phyloP scores from a whole-genome alignment of 2,113 vertebrate genomes.

The Scopus umbretta region DNA sequence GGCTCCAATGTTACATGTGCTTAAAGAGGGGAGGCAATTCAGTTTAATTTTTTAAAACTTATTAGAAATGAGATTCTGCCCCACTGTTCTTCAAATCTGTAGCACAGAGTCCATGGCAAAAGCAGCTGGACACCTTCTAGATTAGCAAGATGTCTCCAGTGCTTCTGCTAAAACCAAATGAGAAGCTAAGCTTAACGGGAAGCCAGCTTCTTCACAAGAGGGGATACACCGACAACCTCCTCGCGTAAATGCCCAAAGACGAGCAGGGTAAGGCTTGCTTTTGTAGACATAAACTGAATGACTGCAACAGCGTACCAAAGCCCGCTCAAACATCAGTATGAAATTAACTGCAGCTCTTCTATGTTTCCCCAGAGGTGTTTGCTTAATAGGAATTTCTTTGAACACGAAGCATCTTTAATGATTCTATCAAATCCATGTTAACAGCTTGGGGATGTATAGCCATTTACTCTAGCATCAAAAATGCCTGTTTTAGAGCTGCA shows the following conservation, averaged over 20 bases:
- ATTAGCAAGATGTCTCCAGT: background rate
- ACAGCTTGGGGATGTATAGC: background rate
- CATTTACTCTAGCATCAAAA: background rate
- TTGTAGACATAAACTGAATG: background rate
- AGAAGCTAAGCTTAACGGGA: background rate
- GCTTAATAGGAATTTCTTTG: background rate
- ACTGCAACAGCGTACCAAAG: fast-evolving
- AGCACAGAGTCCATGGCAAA: background rate
- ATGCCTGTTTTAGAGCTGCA: background rate
- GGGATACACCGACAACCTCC: background rate
- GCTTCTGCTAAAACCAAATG: background rate
- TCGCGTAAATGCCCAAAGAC: fast-evolving
- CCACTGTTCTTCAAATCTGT: background rate
- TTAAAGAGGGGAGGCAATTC: background rate
- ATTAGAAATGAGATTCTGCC: background rate
- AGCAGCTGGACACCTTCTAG: background rate
- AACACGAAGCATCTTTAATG: background rate
- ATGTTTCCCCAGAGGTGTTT: background rate
- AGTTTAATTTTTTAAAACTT: background rate
- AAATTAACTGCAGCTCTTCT: background rate
- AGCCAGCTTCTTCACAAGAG: background rate
- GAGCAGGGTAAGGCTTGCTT: background rate
- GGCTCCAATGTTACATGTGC: background rate
- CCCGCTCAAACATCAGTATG: background rate
- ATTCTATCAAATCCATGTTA: background rate